These are phyloP conservation scores for Caenorhabditis panamensis DNA, from an alignment of 2,888 invertebrate species.

Conservation along the genomic window DNA sequence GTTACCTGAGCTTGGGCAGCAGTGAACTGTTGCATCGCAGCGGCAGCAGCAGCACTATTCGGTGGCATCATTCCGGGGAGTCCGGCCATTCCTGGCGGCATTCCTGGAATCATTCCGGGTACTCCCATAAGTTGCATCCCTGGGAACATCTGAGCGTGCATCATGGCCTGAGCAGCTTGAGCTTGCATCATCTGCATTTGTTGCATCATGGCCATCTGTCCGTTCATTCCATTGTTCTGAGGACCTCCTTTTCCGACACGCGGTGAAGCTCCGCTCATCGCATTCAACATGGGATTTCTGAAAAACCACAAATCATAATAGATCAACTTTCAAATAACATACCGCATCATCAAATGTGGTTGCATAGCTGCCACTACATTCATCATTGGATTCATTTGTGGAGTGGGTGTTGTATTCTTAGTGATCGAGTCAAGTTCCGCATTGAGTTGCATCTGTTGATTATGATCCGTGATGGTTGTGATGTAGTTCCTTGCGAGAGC, in stretches of 20 bases:
- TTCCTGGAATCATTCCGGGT: conserved; percentile 54
- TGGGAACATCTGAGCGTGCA: conserved; percentile 41
- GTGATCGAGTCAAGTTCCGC: conserved; percentile 22
- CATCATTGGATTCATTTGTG: conserved; percentile 37
- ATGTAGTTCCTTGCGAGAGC: conserved; percentile 22
- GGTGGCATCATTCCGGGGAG: conserved; percentile 59
- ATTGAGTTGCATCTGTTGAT: conserved; percentile 22
- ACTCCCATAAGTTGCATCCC: conserved; percentile 51
- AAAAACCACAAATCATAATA: neutral
- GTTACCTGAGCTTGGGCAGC: conserved; percentile 14
- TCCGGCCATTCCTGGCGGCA: conserved; percentile 62
- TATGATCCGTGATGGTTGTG: conserved; percentile 11
- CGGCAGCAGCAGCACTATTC: conserved; percentile 18
- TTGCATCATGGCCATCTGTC: conserved; percentile 33
- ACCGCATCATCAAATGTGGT: conserved; percentile 59
- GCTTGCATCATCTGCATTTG: conserved; percentile 45
- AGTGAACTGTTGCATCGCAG: conserved; percentile 48
- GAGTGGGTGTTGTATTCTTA: conserved; percentile 14
- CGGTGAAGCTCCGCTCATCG: conserved; percentile 41
- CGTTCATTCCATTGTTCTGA: conserved; percentile 49
- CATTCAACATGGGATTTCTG: conserved; percentile 56
- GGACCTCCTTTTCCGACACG: conserved; percentile 45
- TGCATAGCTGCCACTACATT: conserved; percentile 51
- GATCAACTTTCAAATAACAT: neutral
- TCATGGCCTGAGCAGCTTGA: conserved; percentile 43